These are phyloP conservation scores for Buteo buteo DNA, from an alignment of 2,113 vertebrate genomes.

Conservation along the genomic window DNA sequence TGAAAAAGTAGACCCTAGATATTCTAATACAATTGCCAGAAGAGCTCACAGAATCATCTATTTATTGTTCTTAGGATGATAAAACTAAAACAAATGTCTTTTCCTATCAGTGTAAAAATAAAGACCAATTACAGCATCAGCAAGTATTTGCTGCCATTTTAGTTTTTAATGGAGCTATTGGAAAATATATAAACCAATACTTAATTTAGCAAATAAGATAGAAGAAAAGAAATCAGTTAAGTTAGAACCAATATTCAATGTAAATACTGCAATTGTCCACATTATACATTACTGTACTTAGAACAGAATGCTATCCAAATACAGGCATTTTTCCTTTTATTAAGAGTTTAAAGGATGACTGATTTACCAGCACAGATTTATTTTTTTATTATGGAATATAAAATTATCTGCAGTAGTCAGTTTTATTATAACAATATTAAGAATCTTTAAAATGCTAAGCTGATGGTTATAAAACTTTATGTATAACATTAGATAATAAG, in stretches of 20 bases:
- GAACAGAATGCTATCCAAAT: background rate
- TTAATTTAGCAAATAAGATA: constrained; percentile 1
- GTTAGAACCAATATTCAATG: constrained; percentile 18
- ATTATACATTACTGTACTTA: background rate
- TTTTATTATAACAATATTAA: constrained; percentile 53
- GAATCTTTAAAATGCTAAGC: constrained; percentile 54
- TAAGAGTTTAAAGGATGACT: constrained; percentile 34
- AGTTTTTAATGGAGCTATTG: background rate
- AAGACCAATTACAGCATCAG: background rate
- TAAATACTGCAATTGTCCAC: background rate
- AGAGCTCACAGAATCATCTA: background rate
- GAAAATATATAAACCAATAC: background rate
- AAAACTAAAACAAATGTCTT: background rate
- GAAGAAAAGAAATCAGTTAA: background rate
- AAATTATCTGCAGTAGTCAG: constrained; percentile 42
- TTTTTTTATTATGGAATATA: constrained; percentile 55
- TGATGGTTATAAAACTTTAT: constrained; percentile 54
- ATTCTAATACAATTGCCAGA: background rate
- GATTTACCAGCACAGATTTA: constrained; percentile 23
- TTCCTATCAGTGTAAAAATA: background rate
- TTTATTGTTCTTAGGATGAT: constrained; percentile 8
- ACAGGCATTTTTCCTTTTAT: constrained; percentile 4
- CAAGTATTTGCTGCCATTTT: constrained; percentile 4
- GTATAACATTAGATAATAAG: constrained; percentile 49
- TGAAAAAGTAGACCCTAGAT: background rate